Base-by-base conservation (phyloP, 2,888 invertebrate genomes). In the Steinernema scapterisci region DNA sequence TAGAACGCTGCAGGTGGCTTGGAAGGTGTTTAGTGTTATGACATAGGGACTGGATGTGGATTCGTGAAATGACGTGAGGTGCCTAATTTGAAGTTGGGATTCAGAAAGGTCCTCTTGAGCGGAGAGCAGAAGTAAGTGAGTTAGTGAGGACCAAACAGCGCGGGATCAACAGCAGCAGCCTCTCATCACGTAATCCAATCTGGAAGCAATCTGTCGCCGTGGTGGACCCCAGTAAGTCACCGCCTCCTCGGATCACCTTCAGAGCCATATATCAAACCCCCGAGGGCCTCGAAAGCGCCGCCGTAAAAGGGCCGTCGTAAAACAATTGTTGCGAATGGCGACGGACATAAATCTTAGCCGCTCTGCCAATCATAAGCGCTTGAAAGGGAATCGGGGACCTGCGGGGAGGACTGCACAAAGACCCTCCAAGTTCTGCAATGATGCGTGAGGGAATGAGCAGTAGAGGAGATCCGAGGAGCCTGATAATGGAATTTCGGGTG, bases 301-400 rank as follows among this genome's bases (percentile, higher is more conserved):
- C 31, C 23, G 23, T 27, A 63, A 63, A 63, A n/a, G 63, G 27
- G 19, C 23, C 52, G 63, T 25, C 63, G 63, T 31, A 63, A 63
- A 63, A 63, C 63, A 63, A 63, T 48, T 48, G 48, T 48, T 48
- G 48, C 48, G 48, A 48, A 48, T 48, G 48, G 48, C 48, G 48
- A 48, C 48, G 48, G 19, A 16, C 16, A 48, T 63, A 63, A 63
- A 63, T 63, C 63, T 63, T n/a, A 1, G 13, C 63, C 27, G 63
- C 5, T 31, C 27, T 63, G 16, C 9, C 31, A 21, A 31, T 63
- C 27, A 63, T 63, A 38, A 63, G 63, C 16, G 63, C 63, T 31
- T 31, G 13, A 48, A 48, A 48, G 16, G 2, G 31, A 63, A 9
- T 31, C 63, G 31, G 54, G n/a, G 25, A 63, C 25, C 23, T 11